Conservation (phyloP, 64 coral and sea anemone genomes). For the Porites lutea region DNA sequence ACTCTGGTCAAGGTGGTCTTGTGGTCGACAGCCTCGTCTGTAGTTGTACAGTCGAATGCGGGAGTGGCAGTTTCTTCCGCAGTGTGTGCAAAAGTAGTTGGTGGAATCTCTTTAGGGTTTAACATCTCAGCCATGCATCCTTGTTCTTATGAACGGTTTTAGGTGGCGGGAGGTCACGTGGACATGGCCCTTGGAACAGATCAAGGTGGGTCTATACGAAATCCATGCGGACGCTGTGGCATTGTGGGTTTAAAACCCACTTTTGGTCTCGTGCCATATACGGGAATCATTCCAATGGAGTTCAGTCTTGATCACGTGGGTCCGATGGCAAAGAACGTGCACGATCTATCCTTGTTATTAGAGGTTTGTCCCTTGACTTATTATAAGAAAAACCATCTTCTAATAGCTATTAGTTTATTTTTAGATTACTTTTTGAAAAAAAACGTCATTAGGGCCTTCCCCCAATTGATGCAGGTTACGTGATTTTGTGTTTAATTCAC, state of each 20-base stretch:
- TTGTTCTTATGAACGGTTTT: background rate
- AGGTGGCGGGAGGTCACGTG: conserved; percentile 64
- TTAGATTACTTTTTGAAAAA: no score
- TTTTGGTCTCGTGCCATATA: conserved; percentile 69
- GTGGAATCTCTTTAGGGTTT: background rate
- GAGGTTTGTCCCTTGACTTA: conserved; percentile 12
- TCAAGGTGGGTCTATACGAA: conserved; percentile 80
- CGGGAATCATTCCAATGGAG: conserved; percentile 67
- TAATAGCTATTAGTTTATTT: no score
- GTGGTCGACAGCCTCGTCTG: no score
- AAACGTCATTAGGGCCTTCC: no score
- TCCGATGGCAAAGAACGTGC: conserved; percentile 50
- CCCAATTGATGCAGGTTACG: no score
- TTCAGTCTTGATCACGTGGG: conserved; percentile 57
- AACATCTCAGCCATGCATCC: background rate
- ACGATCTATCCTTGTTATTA: conserved; percentile 52
- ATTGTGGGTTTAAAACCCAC: conserved; percentile 90
- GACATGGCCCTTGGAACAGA: conserved; percentile 84
- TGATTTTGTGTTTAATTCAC: no score
- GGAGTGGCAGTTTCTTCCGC: no score
- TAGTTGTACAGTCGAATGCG: no score
- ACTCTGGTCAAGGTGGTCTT: no score
- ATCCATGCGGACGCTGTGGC: conserved; percentile 58
- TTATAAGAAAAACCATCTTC: no score
- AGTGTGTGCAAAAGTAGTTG: background rate